Percentiles rank a stretch among this genome's conserved stretches.
Conservation (phyloP, 2,888 invertebrate species). For the Myopa tessellatipennis region DNA sequence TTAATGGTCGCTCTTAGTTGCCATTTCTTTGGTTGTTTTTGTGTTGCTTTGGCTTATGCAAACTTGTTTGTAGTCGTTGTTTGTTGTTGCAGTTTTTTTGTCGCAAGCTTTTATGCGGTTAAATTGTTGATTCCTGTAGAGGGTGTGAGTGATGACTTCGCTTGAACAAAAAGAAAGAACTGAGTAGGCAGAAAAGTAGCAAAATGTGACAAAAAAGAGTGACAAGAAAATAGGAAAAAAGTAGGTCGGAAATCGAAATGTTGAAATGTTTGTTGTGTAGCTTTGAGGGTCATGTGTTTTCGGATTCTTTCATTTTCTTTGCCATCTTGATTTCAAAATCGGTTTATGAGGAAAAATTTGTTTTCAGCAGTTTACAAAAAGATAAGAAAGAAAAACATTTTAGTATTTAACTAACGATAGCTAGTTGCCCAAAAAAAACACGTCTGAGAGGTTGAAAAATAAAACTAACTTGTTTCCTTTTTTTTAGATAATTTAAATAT, state of each 20-base stretch:
- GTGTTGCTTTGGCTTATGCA: constrained; percentile 18
- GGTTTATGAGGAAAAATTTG: not conserved
- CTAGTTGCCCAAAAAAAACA: not conserved
- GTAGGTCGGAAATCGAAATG: not conserved
- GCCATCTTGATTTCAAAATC: not conserved
- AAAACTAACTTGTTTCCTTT: no score
- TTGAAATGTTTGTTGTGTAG: no score
- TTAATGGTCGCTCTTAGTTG: constrained; percentile 18
- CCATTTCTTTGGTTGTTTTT: not conserved
- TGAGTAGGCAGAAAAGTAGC: not conserved
- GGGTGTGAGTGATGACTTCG: constrained; percentile 8
- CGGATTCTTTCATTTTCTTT: not conserved
- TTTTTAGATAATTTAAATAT: no score
- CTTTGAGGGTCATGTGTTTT: constrained; percentile 10
- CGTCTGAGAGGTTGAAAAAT: no score
- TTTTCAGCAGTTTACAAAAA: not conserved
- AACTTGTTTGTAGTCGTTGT: not conserved
- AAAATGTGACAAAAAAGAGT: not conserved
- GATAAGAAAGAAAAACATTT: not conserved
- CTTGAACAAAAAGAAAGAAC: not conserved
- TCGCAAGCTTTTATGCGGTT: not conserved
- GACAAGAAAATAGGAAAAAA: no score
- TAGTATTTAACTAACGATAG: not conserved
- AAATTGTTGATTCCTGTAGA: constrained; percentile 20
- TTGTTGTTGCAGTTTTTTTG: constrained; percentile 13